Evolutionary conservation across 1,140 invertebrate species (phyloP).

Genomic region (Ptiloglossa arizonensis): DNA sequence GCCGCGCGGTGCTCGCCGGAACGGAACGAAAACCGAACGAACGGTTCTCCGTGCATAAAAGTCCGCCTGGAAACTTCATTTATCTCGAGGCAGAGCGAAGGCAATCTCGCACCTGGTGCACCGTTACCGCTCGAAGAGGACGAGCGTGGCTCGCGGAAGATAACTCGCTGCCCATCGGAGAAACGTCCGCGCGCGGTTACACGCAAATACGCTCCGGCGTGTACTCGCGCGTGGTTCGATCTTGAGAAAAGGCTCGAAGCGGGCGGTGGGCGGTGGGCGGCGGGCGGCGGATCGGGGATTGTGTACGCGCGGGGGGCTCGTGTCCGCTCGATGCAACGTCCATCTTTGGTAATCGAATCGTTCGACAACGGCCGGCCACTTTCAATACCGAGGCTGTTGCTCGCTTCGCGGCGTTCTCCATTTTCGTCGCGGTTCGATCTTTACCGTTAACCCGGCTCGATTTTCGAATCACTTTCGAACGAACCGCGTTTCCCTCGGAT

Average conservation of each 20-base stretch:
- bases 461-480: no score
- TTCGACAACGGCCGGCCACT: not conserved
- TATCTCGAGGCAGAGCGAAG: conserved; percentile 46
- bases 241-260: no score
- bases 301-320: no score
- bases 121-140: conserved; percentile 52
- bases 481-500: no score
- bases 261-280: no score
- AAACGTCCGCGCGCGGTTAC: conserved; percentile 19
- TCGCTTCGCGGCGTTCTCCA: no score
- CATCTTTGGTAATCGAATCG: not conserved
- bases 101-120: conserved; percentile 61
- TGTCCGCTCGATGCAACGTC: conserved; percentile 1
- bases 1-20: conserved; percentile 8
- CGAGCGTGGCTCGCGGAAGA: conserved; percentile 34
- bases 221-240: no score
- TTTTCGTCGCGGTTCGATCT: no score
- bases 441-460: no score
- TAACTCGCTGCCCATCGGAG: conserved; percentile 29
- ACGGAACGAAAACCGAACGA: conserved; percentile 46
- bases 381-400: no score
- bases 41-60: conserved; percentile 36
- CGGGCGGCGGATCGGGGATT: no score
- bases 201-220: not conserved
- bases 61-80: conserved; percentile 32